These are phyloP conservation scores for Platalea minor DNA, from an alignment of 2,797 vertebrate genomes.

Conservation along the genomic window DNA sequence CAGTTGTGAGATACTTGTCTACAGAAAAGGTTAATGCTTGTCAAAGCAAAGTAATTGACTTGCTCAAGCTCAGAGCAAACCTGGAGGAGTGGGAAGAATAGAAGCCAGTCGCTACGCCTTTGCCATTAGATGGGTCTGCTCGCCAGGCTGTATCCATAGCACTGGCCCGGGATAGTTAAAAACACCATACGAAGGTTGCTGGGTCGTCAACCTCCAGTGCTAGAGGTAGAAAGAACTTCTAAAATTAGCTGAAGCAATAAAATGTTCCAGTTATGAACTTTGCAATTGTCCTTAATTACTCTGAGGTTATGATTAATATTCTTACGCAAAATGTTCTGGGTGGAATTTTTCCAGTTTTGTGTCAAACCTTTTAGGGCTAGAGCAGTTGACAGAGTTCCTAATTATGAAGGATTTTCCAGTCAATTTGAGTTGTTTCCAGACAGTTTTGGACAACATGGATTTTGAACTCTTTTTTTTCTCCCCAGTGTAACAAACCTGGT, in stretches of 20 bases:
- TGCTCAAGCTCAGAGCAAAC: neutral
- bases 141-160: neutral
- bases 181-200: neutral
- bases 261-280: neutral
- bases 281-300: neutral
- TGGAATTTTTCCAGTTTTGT: neutral
- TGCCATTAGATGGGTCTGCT: neutral
- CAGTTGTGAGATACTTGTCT: neutral
- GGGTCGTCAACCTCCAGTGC: neutral
- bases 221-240: neutral
- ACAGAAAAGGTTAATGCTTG: neutral
- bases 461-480: neutral
- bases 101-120: neutral
- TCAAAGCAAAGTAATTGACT: neutral
- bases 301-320: neutral
- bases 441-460: neutral
- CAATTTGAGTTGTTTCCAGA: neutral
- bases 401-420: neutral
- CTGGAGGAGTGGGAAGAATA: neutral
- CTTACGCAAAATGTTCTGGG: neutral
- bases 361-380: neutral
- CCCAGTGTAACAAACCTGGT: neutral
- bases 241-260: neutral
- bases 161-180: fast-evolving
- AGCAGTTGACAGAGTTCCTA: neutral